phyloP scores from a whole-genome alignment of 2,888 invertebrate species.

The Mythimna vitellina region DNA sequence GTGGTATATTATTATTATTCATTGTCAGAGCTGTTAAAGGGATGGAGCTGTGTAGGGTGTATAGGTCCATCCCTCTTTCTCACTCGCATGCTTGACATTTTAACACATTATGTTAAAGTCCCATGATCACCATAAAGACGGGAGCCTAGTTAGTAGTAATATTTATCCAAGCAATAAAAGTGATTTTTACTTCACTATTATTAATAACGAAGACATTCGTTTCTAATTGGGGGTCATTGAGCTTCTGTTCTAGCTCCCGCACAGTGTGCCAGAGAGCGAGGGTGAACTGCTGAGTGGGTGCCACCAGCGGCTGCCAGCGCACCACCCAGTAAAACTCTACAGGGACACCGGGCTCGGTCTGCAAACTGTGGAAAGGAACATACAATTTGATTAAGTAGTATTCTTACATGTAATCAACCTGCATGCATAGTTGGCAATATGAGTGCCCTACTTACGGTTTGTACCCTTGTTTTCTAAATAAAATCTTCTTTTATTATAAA shows the following conservation, averaged over 20 bases:
- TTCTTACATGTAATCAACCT: too few relatives aligned
- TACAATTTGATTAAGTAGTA: background rate
- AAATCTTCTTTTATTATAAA: too few relatives aligned
- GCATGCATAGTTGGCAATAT: too few relatives aligned
- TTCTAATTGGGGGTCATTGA: slow-evolving; percentile 74
- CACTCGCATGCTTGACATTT: too few relatives aligned
- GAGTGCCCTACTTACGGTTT: too few relatives aligned
- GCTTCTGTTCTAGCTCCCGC: slow-evolving; percentile 71
- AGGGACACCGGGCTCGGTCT: slow-evolving; percentile 59
- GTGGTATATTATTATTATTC: too few relatives aligned
- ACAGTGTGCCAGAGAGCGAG: slow-evolving; percentile 76
- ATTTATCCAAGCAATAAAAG: background rate
- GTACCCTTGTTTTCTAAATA: too few relatives aligned
- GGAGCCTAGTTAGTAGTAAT: too few relatives aligned
- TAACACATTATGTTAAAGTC: too few relatives aligned
- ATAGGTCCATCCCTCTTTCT: too few relatives aligned
- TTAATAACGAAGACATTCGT: slow-evolving; percentile 76
- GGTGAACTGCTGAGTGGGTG: slow-evolving; percentile 74
- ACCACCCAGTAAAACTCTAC: slow-evolving; percentile 72
- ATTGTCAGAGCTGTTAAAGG: too few relatives aligned
- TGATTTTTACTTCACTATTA: slow-evolving; percentile 71
- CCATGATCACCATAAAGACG: background rate
- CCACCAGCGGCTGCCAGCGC: slow-evolving; percentile 71
- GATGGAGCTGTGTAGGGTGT: too few relatives aligned
- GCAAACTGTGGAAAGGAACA: slow-evolving; percentile 62